Percentiles rank a stretch among this genome's conserved stretches.
Conservation (phyloP, 2,888 invertebrate genomes). For the Chalcis sispes region DNA sequence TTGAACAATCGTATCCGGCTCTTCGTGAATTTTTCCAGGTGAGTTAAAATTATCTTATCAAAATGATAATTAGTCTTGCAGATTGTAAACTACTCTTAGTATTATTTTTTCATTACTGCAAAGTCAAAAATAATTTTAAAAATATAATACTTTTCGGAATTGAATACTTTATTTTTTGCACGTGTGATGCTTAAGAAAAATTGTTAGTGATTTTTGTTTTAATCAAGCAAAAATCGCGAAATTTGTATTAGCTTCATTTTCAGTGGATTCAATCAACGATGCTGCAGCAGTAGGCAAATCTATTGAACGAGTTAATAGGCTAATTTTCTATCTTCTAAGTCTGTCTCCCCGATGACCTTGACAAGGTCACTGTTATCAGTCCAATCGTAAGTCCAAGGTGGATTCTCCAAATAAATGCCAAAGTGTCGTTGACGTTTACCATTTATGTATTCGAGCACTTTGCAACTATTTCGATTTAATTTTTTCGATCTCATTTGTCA, state of each 20-base stretch:
- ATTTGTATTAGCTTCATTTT: too few relatives aligned
- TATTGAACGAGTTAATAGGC: too few relatives aligned
- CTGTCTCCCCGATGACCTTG: slow-evolving; percentile 53
- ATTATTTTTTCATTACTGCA: neutral
- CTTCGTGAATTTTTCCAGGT: slow-evolving; percentile 34
- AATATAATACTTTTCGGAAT: too few relatives aligned
- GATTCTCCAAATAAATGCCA: neutral
- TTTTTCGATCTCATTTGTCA: neutral
- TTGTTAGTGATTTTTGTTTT: neutral
- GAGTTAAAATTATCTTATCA: slow-evolving; percentile 11
- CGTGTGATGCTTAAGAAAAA: neutral
- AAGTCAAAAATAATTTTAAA: neutral
- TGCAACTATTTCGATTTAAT: too few relatives aligned
- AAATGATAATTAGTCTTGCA: neutral
- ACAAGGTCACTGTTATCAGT: slow-evolving; percentile 56
- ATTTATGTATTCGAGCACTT: too few relatives aligned
- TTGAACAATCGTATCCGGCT: slow-evolving; percentile 42
- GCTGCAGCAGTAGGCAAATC: too few relatives aligned
- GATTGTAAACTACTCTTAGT: neutral
- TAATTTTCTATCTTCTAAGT: neutral
- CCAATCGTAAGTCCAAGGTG: slow-evolving; percentile 44
- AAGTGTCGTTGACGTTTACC: neutral
- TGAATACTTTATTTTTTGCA: too few relatives aligned
- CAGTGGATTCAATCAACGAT: neutral
- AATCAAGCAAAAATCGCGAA: neutral